Evolutionary conservation across 2,888 invertebrate genomes (phyloP), one percentile per base, ranked within the genome.

Genomic region (Arge pagana): DNA sequence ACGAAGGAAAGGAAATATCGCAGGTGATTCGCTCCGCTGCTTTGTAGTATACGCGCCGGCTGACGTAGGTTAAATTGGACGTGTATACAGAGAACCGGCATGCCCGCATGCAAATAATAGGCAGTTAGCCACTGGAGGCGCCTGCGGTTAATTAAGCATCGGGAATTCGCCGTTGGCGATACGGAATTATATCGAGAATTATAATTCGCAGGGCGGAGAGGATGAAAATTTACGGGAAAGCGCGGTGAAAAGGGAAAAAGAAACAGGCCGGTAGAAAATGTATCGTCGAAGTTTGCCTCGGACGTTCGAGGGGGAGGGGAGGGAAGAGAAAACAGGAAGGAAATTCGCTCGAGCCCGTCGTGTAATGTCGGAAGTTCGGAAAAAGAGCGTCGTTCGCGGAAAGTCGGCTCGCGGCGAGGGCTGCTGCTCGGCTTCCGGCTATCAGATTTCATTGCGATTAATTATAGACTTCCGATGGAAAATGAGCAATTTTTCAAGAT

Each of bases 141-240:
- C 66, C 65, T 64, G 63, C 61, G 65, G 71, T 71, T 72, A 72
- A 73, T 72, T 71, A 72, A 66, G 56, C 63, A 65, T 61, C 62
- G 65, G 66, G n/a, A n/a, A n/a, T n/a, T n/a, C n/a, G n/a, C n/a
- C n/a, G n/a, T n/a, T n/a, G n/a, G n/a, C n/a, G n/a, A n/a, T n/a
- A n/a, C n/a, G n/a, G n/a, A n/a, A n/a, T n/a, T n/a, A n/a, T n/a
- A n/a, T n/a, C n/a, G n/a, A n/a, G n/a, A n/a, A n/a, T n/a, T n/a
- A n/a, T n/a, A n/a, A n/a, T n/a, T n/a, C n/a, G n/a, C n/a, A n/a
- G n/a, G n/a, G n/a, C n/a, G n/a, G n/a, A n/a, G n/a, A n/a, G n/a
- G n/a, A n/a, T n/a, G n/a, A n/a, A n/a, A n/a, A n/a, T n/a, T n/a
- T n/a, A n/a, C n/a, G n/a, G n/a, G n/a, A n/a, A n/a, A n/a, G n/a